Base-by-base conservation (phyloP, 2,113 vertebrate species). In the Numida meleagris region DNA sequence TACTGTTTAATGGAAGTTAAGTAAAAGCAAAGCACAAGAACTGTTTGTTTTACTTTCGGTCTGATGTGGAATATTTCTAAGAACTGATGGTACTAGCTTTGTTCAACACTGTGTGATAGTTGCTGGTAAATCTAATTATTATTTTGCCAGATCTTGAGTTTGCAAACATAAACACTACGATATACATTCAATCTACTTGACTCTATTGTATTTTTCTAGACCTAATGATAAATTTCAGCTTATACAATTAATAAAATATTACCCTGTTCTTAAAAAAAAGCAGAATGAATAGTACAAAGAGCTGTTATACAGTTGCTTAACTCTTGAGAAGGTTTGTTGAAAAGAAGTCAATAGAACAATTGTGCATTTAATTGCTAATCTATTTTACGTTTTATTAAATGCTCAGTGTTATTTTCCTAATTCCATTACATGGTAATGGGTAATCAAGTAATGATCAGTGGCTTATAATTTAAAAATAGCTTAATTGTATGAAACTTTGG, bases 301-400 rank as follows among this genome's bases (percentile, higher is more conserved):
- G 11, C 8, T 14, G 3, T 81, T 81, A 65, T 50, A 48, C 4
- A 27, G 27, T 16, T 55, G 8, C 55, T 67, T 82, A 93, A 45
- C 38, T 85, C 48, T 46, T 36, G 25, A 88, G 34, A 89, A 87
- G 79, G 20, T 48, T 91, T 91, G 33, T 13, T 83, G 53, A 76
- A 91, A 90, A 55, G 14, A 82, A 92, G 50, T 89, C 92, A 93
- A 59, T 94, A 65, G 38, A 96, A 86, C 55, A 94, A 88, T 83
- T 61, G 24, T 71, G 66, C 5, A 29, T 59, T 92, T 93, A 89
- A 88, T 78, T 88, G 53, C 33, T 82, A 91, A 86, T 94, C 80
- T 88, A 34, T 86, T 95, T 91, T 81, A 72, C 66, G 66, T 89
- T 94, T 82, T 96, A 90, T 78, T 88, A 95, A 96, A 96, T 62